Percentiles rank a stretch among this genome's conserved stretches.
These are phyloP conservation scores for Whitmania pigra DNA, from an alignment of 1,140 invertebrate genomes.

Conservation along the genomic window DNA sequence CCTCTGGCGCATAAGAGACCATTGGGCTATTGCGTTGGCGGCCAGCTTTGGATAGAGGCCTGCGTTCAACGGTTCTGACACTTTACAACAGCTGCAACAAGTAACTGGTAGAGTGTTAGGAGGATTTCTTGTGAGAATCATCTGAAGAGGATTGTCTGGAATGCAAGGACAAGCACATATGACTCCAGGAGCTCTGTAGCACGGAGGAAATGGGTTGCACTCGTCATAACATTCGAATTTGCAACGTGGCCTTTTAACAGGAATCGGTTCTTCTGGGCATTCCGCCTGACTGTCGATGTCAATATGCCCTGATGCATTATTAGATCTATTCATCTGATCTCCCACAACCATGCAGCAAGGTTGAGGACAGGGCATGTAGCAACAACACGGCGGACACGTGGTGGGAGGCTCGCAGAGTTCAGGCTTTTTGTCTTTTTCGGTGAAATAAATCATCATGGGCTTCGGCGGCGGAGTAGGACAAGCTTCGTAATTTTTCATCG, in stretches of 20 bases:
- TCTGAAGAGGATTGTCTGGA: neutral
- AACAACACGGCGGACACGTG: neutral
- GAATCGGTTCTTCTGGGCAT: too few relatives aligned
- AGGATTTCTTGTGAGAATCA: neutral
- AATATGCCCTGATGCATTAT: neutral
- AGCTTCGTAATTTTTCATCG: conserved; percentile 6
- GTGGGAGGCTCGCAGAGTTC: neutral
- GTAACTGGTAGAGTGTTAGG: neutral
- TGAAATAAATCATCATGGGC: neutral
- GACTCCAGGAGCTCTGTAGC: neutral
- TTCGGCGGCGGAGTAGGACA: conserved; percentile 4
- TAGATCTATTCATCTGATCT: neutral
- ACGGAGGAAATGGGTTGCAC: neutral
- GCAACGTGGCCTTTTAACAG: neutral
- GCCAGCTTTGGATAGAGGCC: neutral
- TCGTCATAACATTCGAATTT: neutral
- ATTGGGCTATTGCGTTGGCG: neutral
- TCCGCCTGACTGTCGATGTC: too few relatives aligned
- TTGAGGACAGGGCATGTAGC: neutral
- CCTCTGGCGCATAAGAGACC: neutral
- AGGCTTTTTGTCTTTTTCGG: neutral
- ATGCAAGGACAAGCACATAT: conserved; percentile 2
- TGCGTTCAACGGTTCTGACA: neutral
- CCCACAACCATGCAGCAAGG: neutral
- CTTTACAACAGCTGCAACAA: conserved; percentile 11